Percentiles rank a stretch among this genome's conserved stretches.
Conservation (phyloP, 1,140 invertebrate genomes). For the Aphidius ervi region DNA sequence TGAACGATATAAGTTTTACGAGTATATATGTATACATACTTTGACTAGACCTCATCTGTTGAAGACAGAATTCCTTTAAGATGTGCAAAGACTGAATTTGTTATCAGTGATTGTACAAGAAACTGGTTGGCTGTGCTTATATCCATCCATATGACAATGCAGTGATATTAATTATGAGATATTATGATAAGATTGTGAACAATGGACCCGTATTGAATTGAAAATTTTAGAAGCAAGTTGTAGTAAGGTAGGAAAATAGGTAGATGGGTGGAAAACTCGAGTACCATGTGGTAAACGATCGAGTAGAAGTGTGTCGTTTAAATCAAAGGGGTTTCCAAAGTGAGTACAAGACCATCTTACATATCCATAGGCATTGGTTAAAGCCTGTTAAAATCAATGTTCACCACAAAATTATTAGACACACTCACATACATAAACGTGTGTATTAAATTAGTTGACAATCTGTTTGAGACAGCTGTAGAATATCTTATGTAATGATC, state of each 20-base stretch:
- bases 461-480: no score
- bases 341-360: constrained; percentile 9
- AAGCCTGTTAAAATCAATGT: constrained; percentile 2
- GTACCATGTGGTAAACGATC: constrained; percentile 13
- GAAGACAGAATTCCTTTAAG: constrained; percentile 9
- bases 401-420: constrained; percentile 8
- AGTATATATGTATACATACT: neutral
- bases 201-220: constrained; percentile 55
- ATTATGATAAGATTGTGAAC: constrained; percentile 54
- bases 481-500: no score
- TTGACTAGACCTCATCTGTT: neutral
- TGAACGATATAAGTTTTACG: no score
- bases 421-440: neutral
- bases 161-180: constrained; percentile 55
- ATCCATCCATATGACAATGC: constrained; percentile 55
- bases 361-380: neutral
- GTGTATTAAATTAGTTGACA: no score
- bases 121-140: constrained; percentile 45
- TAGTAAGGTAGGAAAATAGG: neutral
- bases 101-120: constrained; percentile 43
- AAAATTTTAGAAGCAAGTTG: constrained; percentile 32
- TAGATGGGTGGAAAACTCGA: neutral
- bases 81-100: constrained; percentile 28
- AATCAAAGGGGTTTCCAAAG: neutral
- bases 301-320: constrained; percentile 2